Evolutionary conservation across 1,140 invertebrate genomes (phyloP), one percentile per base, ranked within the genome.

Genomic region (Probaryconus sp.): DNA sequence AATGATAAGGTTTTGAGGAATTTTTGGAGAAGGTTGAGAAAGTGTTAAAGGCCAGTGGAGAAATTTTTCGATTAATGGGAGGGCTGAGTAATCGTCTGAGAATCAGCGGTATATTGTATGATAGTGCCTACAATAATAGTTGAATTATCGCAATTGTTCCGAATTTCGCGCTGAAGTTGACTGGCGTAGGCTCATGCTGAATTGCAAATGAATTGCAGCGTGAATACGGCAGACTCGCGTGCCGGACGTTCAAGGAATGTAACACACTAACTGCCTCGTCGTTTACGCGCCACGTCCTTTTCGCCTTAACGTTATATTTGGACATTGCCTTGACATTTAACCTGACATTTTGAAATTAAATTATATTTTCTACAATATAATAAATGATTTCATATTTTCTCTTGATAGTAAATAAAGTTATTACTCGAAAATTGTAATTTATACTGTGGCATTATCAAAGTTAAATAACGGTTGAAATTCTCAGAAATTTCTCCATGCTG

Each of bases 141-240:
- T 65, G 35, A 65, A 72, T 72, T 72, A 55, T 53, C 69, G 28
- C 60, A 53, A 65, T 72, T 60, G 69, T 65, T 53, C 31, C 53
- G 45, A 72, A 72, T 72, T 65, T 72, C 30, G 53, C 53, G 69
- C 61, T 61, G 48, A 72, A 65, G 37, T 65, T 65, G 45, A 72
- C 70, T 61, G 65, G 37, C 16, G 30, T 53, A 65, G 38, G 60
- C 69, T 72, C 60, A 40, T 53, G 31, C 69, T 65, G 47, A 72
- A 65, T 72, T 61, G 60, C 38, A 72, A 72, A 72, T 72, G 50
- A 72, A 64, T 72, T 40, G 45, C 53, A 42, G 35, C 7, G 26
- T 43, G 67, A 56, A 63, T 56, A 18, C 35, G 10, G 13, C 28
- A 33, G 50, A 58, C 13, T 70, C 56, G 50, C 50, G 56, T 56